Percentiles rank a stretch among this genome's conserved stretches.
Conservation (phyloP, 2,888 invertebrate species). For the Noctua pronuba region DNA sequence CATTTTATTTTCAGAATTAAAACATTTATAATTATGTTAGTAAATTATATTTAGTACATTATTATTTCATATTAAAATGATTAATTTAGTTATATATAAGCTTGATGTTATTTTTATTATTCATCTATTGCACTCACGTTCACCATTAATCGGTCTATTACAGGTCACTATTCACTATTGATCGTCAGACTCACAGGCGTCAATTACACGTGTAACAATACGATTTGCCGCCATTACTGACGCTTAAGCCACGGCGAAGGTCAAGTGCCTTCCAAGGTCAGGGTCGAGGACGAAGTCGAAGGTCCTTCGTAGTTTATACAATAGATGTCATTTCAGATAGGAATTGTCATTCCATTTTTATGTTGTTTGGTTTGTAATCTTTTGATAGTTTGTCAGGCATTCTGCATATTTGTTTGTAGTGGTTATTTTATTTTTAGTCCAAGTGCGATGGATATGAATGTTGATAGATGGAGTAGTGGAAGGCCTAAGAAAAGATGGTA, state of each 20-base stretch:
- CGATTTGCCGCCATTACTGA: slow-evolving; percentile 36
- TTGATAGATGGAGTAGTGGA: not conserved
- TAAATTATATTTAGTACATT: too few relatives aligned
- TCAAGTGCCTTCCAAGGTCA: slow-evolving; percentile 40
- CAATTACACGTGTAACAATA: slow-evolving; percentile 16
- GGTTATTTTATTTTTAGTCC: too few relatives aligned
- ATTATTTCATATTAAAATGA: too few relatives aligned
- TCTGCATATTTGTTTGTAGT: not conserved
- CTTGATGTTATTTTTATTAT: not conserved
- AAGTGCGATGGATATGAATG: not conserved
- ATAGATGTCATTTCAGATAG: slow-evolving; percentile 29
- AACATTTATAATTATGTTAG: too few relatives aligned
- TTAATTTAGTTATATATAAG: not conserved
- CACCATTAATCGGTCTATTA: not conserved
- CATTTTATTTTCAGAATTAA: too few relatives aligned
- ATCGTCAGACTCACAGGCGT: slow-evolving; percentile 19
- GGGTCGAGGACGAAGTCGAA: slow-evolving; percentile 43
- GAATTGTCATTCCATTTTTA: slow-evolving; percentile 8
- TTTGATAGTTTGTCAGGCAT: slow-evolving; percentile 10
- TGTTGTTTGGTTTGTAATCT: slow-evolving; percentile 15
- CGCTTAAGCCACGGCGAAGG: slow-evolving; percentile 38
- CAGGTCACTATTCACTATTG: slow-evolving; percentile 42
- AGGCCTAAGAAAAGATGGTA: not conserved
- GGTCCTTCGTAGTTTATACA: slow-evolving; percentile 17
- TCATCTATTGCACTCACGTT: not conserved